Evolutionary conservation across 2,888 invertebrate species (phyloP), one percentile per base, ranked within the genome.

Genomic region (Rotaria macrura): DNA sequence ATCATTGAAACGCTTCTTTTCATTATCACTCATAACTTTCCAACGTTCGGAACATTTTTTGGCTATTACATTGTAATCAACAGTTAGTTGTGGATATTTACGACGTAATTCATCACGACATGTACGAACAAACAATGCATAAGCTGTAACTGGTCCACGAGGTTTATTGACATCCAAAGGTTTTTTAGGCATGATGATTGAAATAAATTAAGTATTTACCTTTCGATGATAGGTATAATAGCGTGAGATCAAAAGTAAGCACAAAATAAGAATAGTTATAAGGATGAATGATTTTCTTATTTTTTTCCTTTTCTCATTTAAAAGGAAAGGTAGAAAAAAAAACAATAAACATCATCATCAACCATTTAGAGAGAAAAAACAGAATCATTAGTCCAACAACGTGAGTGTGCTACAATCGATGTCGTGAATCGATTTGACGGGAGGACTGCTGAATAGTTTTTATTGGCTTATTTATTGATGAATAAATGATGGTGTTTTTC

Each of bases 1-100:
- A 40, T 79, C 79, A n/a, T 79, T 79, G 9, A 79, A 79, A 79
- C 79, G 79, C 43, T 79, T 79, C 14, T 79, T 79, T 79, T 79
- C 79, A 43, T 1, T 43, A 43, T 79, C 79, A 43, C 23, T 43
- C 79, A 79, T 79, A 12, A 12, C 3, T 43, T 79, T 79, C 79
- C 79, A 79, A 79, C 79, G 79, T 79, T 79, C 79, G 4, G 43
- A 43, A 43, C 79, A 79, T 43, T 43, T 40, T 14, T 79, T 79
- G 10, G 79, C 23, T 4, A 79, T 79, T 43, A 79, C 79, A 79
- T 43, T 79, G 6, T 79, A 79, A n/a, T 79, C 79, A 43, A 79
- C 79, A n/a, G 40, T 25, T 79, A 79, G 43, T 79, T 79, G 79
- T 3, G 79, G 79, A 79, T 25, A 79, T 79, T 79, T 79, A 43